Evolutionary conservation across 2,797 vertebrate genomes (phyloP).

Genomic region (Cuculus canorus): DNA sequence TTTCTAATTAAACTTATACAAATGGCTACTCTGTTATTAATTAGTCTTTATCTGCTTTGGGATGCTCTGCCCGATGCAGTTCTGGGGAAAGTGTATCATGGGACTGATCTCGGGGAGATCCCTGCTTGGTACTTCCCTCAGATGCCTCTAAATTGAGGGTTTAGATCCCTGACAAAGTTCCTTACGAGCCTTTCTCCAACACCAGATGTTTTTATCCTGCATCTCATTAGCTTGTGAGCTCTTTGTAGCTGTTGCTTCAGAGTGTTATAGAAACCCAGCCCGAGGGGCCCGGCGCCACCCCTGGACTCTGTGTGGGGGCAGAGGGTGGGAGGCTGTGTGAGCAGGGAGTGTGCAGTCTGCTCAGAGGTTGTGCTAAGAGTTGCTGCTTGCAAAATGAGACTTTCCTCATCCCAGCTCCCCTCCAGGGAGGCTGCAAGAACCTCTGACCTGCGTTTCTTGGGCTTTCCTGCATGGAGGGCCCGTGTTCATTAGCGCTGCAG

Average conservation of each 20-base stretch:
- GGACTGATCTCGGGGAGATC: background rate
- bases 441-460: background rate
- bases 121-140: background rate
- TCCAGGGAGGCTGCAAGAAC: background rate
- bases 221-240: fast-evolving
- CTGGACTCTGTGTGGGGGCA: fast-evolving
- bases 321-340: background rate
- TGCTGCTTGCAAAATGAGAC: background rate
- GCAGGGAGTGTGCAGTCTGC: background rate
- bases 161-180: background rate
- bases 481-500: background rate
- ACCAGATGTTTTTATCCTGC: background rate
- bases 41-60: background rate
- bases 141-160: background rate
- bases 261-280: background rate
- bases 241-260: background rate
- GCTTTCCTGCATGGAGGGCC: fast-evolving
- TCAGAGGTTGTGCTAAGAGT: background rate
- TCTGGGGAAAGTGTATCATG: fast-evolving
- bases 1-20: background rate
- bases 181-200: background rate
- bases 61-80: background rate
- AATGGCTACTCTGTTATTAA: fast-evolving
- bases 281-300: background rate
- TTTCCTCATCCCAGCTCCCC: background rate